A percentile compares a stretch with the other conserved stretches of the same genome.
Conservation (phyloP, 2,113 vertebrate genomes). For the Melozone crissalis region DNA sequence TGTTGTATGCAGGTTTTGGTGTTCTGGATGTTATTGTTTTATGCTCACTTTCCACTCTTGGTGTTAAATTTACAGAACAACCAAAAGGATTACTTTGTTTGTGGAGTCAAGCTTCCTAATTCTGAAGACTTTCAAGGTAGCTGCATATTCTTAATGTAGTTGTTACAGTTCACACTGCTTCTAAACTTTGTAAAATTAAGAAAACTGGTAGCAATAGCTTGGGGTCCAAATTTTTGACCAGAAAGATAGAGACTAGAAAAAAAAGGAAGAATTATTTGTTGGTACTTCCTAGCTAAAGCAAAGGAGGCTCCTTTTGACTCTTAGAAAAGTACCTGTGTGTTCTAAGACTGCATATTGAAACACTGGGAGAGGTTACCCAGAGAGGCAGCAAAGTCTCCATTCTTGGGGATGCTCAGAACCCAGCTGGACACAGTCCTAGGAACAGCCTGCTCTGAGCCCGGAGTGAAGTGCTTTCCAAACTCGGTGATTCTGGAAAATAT, state of each 20-base stretch:
- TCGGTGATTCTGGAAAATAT: neutral
- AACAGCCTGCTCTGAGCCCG: neutral
- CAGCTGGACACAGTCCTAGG: neutral
- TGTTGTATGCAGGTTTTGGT: neutral
- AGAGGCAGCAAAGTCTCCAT: neutral
- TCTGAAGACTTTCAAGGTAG: conserved; percentile 99
- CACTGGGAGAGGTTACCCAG: neutral
- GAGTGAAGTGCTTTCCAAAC: neutral
- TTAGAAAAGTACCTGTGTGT: neutral
- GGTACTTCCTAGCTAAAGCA: neutral
- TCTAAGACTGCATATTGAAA: neutral
- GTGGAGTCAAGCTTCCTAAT: conserved; percentile 97
- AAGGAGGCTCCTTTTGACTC: neutral
- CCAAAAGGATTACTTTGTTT: conserved; percentile 95
- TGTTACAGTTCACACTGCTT: neutral
- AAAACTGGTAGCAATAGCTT: neutral
- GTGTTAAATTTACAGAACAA: conserved; percentile 84
- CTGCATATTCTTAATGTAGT: neutral
- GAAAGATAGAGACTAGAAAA: neutral
- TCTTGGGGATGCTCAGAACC: neutral
- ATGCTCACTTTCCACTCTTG: conserved; percentile 38
- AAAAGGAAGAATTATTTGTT: neutral
- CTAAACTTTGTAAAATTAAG: neutral
- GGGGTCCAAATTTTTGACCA: neutral
- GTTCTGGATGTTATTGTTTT: neutral